Evolutionary conservation across 2,113 vertebrate genomes (phyloP), one percentile per base, ranked within the genome.

Genomic region (Pseudopipra pipra): DNA sequence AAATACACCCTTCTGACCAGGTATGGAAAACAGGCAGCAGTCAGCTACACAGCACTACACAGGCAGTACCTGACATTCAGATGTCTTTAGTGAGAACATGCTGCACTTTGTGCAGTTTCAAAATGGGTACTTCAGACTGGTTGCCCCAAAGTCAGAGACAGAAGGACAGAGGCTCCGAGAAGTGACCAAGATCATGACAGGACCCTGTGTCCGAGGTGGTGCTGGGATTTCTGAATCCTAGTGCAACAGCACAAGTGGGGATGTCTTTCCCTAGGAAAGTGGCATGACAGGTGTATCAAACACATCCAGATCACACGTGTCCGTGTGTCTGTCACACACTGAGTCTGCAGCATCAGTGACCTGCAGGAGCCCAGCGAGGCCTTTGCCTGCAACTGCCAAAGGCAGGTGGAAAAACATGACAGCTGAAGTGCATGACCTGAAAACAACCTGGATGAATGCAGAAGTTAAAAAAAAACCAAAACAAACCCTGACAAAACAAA

Each of bases 221-320:
- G 7, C 31, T 75, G 66, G 49, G n/a, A 71, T 68, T 79, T 72
- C 43, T 41, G 20, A 72, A 28, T 28, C 52, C n/a, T 25, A 51
- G 19, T 0, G 21, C 35, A 33, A 68, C 58, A 79, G 71, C 43
- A 8, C 1, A 1, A 11, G 47, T 7, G 12, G 46, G 10, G 5
- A 75, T 21, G 18, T 35, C 44, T 24, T 39, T 66, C 74, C 2
- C 0, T 14, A 37, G 39, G 24, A 27, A 66, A 83, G 10, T 33
- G n/a, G 43, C 21, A 56, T 6, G 30, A 8, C 5, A 9, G 1
- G 3, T 37, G 31, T 22, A n/a, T 30, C n/a, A 80, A 21, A 44
- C 21, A 19, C 17, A 14, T 4, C 18, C 2, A 20, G 47, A 27
- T 54, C 20, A 84, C 18, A 63, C 12, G 6, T 0, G 0, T 7